Base-by-base conservation (phyloP, 2,888 invertebrate genomes). In the Dryococelus australis region DNA sequence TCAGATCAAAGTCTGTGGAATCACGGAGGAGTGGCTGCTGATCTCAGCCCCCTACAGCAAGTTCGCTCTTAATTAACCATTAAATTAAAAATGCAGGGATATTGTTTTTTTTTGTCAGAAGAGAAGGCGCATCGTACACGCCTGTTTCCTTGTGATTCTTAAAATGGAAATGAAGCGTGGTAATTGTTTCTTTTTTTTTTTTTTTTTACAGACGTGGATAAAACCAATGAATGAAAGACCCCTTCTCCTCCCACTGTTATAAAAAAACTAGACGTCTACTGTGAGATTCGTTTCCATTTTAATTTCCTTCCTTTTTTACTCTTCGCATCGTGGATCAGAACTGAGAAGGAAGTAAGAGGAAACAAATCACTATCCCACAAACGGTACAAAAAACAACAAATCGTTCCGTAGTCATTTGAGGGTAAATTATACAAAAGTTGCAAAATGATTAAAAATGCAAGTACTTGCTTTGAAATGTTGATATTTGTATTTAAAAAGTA, bases 111-210 rank as follows among this genome's bases (percentile, higher is more conserved):
- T 16, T 9, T 65, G n/a, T n/a, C n/a, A 24, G 47, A 24, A n/a
- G 16, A 9, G 65, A 65, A 65, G 65, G 24, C n/a, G n/a, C n/a
- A 65, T 65, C 65, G 47, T 24, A 20, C 8, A 65, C 65, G 24
- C n/a, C 65, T n/a, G n/a, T 65, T 65, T 65, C 65, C n/a, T 65
- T 65, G 65, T 65, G 65, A 65, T 65, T 65, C n/a, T 65, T n/a
- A 24, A 24, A 65, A 24, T 65, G 65, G 65, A 24, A 65, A 65
- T 65, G 65, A 65, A 65, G 65, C 65, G 65, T 65, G 65, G 24
- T 65, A 65, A 65, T 65, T 65, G 65, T 65, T 65, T 65, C 65
- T 65, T 65, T 65, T 65, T 10, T 35, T 35, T 35, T 35, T 35
- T 35, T 3, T 65, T 65, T 9, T 65, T 65, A 65, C 65, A n/a